Evolutionary conservation across 2,797 vertebrate species (phyloP), one percentile per base, ranked within the genome.

Genomic region (Sebastes matsubarae): DNA sequence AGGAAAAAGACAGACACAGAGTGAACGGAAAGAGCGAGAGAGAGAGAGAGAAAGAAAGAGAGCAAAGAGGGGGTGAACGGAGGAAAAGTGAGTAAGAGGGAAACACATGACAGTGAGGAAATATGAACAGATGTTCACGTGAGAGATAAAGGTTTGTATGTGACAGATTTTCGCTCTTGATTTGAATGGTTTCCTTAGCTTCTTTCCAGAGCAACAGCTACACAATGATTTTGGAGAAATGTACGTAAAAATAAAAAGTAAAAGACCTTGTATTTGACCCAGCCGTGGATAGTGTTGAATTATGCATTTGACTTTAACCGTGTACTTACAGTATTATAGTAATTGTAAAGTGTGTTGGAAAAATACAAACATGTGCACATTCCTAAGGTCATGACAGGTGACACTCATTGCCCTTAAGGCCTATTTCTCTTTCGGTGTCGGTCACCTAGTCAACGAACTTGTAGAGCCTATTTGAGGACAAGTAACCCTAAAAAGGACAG

Each of bases 1-100:
- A 82, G 81, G 58, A 59, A 79, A 64, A 66, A 36, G 38, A 85
- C 54, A 79, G 25, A 65, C n/a, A 73, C n/a, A n/a, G 54, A 69
- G n/a, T 2, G 71, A 70, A 46, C 52, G 65, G 63, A 73, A 68
- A 55, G 38, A 22, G 16, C 22, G 64, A 75, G 42, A 68, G 24
- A 32, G 42, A 25, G 16, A 22, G 16, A 25, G n/a, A 36, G 42
- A 25, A 6, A 18, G 30, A 55, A 60, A 25, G 66, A 74, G 27
- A 70, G 67, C 29, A 64, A 50, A 64, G 34, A 50, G 22, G 24
- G 65, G 54, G 50, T 29, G 27, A 52, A 36, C n/a, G 50, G 34
- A 63, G 32, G 60, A 36, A 64, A 72, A 57, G 55, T 8, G 71
- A 75, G 4, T 34, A 60, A 72, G 38, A 10, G 24, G 12, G 18